phyloP scores from a whole-genome alignment of 2,797 vertebrate genomes.

The Pelochelys cantorii region DNA sequence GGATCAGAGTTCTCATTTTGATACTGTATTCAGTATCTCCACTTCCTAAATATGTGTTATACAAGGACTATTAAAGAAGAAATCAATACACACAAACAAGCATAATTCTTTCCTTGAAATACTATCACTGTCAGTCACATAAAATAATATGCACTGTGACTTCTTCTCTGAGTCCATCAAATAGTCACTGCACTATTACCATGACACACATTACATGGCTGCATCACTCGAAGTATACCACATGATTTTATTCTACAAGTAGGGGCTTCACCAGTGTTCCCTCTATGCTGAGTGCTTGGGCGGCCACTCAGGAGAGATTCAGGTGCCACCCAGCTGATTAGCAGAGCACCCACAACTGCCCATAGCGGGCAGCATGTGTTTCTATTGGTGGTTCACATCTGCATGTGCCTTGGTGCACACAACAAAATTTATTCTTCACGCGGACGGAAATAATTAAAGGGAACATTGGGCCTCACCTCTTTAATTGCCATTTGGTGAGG shows the following conservation, averaged over 20 bases:
- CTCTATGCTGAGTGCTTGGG: too few species aligned
- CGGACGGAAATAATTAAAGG: too few species aligned
- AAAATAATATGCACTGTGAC: not conserved
- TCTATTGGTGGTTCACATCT: too few species aligned
- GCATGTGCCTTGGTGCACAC: too few species aligned
- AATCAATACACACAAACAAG: conserved; percentile 21
- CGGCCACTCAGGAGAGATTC: too few species aligned
- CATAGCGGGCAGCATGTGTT: too few species aligned
- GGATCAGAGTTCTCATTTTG: conserved; percentile 26
- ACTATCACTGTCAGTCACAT: conserved; percentile 18
- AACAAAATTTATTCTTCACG: too few species aligned
- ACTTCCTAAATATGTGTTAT: not conserved
- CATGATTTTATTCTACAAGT: not conserved
- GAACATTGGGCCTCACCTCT: not conserved
- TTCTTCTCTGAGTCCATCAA: not conserved
- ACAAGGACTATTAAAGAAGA: conserved; percentile 34
- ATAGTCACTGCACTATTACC: not conserved
- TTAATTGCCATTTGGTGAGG: conserved; percentile 23
- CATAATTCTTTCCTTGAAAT: conserved; percentile 4
- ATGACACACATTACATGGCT: conserved; percentile 26
- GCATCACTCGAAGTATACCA: not conserved
- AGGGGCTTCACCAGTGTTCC: not conserved
- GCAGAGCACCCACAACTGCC: too few species aligned
- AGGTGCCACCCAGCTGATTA: too few species aligned
- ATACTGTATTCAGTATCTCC: not conserved